These are phyloP conservation scores for Drosophila teissieri DNA, from an alignment of 1,140 invertebrate species.

Conservation along the genomic window DNA sequence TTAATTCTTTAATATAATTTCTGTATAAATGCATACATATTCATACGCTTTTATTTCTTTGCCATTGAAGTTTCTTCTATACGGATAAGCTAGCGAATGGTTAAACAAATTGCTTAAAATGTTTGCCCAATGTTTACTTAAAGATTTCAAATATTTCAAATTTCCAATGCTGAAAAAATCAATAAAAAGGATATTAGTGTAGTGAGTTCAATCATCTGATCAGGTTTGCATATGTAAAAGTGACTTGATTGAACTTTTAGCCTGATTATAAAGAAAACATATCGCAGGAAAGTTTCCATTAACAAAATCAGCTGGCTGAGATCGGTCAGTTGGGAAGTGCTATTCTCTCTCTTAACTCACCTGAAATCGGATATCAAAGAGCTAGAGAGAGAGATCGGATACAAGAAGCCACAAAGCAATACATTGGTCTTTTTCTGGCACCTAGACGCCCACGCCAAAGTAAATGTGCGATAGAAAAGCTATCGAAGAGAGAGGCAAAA, in stretches of 20 bases:
- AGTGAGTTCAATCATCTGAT: background rate
- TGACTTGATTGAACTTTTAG: background rate
- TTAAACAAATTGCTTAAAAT: no score
- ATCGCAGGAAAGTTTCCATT: conserved; percentile 1
- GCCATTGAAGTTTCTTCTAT: no score
- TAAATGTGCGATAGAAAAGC: conserved; percentile 30
- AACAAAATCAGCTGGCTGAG: conserved; percentile 4
- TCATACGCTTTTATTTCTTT: no score
- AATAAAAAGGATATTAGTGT: background rate
- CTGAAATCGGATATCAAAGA: conserved; percentile 71
- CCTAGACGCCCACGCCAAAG: conserved; percentile 39
- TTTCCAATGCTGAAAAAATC: background rate
- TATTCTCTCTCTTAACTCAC: background rate
- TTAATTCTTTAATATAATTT: no score
- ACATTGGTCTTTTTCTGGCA: conserved; percentile 5
- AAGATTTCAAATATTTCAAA: background rate
- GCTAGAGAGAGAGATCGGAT: conserved; percentile 16
- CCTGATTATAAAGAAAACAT: background rate
- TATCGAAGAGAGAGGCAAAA: background rate
- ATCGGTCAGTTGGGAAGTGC: background rate
- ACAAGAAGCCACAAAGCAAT: conserved; percentile 11
- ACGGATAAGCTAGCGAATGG: no score
- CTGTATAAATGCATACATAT: no score
- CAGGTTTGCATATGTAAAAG: background rate
- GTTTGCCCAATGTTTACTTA: background rate